These are phyloP conservation scores for Spermophilus dauricus DNA, from an alignment of 2,113 vertebrate genomes.

Conservation along the genomic window DNA sequence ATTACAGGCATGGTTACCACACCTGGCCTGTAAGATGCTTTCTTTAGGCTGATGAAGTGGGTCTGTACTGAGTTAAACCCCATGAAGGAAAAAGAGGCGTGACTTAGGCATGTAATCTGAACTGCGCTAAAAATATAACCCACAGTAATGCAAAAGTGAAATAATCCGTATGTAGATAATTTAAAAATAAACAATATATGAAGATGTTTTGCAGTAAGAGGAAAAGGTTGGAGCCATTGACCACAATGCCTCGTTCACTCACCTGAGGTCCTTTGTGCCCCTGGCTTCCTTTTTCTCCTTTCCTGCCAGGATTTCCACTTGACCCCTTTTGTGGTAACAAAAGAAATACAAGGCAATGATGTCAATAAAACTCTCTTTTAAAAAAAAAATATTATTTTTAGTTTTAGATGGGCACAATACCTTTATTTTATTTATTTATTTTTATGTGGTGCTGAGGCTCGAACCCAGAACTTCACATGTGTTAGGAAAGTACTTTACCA, in stretches of 20 bases:
- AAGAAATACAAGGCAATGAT: not conserved
- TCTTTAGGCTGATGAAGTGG: not conserved
- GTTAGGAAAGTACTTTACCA: too few species aligned
- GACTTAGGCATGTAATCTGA: not conserved
- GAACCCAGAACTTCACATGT: too few species aligned
- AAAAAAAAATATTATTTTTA: too few species aligned
- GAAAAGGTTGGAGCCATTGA: not conserved
- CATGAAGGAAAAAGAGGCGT: not conserved
- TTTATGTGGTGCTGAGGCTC: too few species aligned
- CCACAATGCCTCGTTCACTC: not conserved
- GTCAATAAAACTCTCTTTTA: not conserved
- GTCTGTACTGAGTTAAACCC: not conserved
- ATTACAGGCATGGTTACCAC: too few species aligned
- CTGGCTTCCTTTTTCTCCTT: slow-evolving; percentile 73
- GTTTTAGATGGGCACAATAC: too few species aligned
- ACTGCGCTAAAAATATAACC: not conserved
- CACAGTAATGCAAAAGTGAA: not conserved
- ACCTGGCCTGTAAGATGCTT: not conserved
- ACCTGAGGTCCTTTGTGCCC: slow-evolving; percentile 76
- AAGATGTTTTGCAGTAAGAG: not conserved
- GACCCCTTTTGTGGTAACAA: slow-evolving; percentile 48
- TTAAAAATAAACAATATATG: not conserved
- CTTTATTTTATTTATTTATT: too few species aligned
- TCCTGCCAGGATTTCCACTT: slow-evolving; percentile 55
- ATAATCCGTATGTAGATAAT: too few species aligned